phyloP scores from a whole-genome alignment of 2,113 vertebrate genomes.

The Bucco capensis region DNA sequence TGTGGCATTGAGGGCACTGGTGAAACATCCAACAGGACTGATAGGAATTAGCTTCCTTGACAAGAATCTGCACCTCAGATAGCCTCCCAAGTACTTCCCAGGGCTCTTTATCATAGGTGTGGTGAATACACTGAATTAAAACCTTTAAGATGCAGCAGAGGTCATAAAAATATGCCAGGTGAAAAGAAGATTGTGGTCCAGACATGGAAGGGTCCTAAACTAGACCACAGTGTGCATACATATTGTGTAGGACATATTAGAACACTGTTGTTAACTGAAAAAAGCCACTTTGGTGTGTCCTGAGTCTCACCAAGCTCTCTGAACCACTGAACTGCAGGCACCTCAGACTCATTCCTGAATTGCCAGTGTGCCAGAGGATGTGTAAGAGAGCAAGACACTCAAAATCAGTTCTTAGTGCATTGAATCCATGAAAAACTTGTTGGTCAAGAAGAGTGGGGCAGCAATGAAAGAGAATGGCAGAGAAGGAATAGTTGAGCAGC shows the following conservation, averaged over 20 bases:
- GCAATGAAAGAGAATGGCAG: not conserved
- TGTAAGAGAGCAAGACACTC: not conserved
- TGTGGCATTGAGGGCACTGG: not conserved
- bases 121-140: not conserved
- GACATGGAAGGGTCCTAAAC: not conserved
- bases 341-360: not conserved
- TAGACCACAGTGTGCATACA: not conserved
- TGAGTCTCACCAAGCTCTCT: not conserved
- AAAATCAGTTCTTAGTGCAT: not conserved
- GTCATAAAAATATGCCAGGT: not conserved
- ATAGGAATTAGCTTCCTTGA: not conserved
- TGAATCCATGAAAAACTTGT: not conserved
- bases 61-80: not conserved
- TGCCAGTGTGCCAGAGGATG: accelerated
- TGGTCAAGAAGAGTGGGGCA: not conserved
- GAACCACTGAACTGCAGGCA: not conserved
- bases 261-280: not conserved
- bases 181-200: not conserved
- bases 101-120: not conserved
- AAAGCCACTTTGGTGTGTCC: not conserved
- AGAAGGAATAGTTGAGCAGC: not conserved
- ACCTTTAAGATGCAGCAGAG: not conserved
- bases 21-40: not conserved
- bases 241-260: not conserved
- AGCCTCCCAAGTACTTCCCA: not conserved